These are phyloP conservation scores for Parnassius mnemosyne DNA, from an alignment of 2,888 invertebrate species.

Conservation along the genomic window DNA sequence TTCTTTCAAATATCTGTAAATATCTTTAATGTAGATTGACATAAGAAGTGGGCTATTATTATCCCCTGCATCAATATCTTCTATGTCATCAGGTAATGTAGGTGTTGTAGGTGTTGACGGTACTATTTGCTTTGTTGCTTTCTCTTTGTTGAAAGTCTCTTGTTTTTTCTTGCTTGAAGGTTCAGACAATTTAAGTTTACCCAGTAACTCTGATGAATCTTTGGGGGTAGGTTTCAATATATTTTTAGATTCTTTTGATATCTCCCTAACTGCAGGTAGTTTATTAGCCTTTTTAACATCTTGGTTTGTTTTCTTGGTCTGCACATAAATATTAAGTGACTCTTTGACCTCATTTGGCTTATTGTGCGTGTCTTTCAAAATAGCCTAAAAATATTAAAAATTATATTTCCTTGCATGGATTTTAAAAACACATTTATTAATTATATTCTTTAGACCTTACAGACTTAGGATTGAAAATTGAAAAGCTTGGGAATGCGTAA, in stretches of 20 bases:
- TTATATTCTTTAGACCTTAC: too few species aligned
- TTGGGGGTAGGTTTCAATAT: constrained; percentile 53
- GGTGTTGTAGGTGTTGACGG: constrained; percentile 38
- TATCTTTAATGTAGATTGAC: constrained; percentile 93
- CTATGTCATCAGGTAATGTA: constrained; percentile 68
- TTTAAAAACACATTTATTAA: background rate
- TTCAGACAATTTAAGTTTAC: constrained; percentile 57
- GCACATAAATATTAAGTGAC: constrained; percentile 41
- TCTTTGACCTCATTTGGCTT: constrained; percentile 56
- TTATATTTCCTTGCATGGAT: background rate
- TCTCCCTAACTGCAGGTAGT: constrained; percentile 50
- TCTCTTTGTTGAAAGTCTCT: constrained; percentile 29
- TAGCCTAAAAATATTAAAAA: constrained; percentile 43
- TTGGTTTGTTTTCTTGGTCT: constrained; percentile 47
- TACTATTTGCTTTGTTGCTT: constrained; percentile 21
- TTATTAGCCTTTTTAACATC: constrained; percentile 50
- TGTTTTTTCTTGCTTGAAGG: constrained; percentile 28
- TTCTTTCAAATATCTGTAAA: constrained; percentile 89
- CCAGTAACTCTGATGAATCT: constrained; percentile 58
- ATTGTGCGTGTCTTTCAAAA: constrained; percentile 52
- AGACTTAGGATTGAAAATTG: too few species aligned
- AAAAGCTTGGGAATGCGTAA: too few species aligned
- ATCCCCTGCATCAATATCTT: constrained; percentile 89
- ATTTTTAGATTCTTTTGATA: constrained; percentile 42
- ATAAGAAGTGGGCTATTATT: constrained; percentile 88